phyloP scores from a whole-genome alignment of 2,113 vertebrate genomes.

The Zapus hudsonius region DNA sequence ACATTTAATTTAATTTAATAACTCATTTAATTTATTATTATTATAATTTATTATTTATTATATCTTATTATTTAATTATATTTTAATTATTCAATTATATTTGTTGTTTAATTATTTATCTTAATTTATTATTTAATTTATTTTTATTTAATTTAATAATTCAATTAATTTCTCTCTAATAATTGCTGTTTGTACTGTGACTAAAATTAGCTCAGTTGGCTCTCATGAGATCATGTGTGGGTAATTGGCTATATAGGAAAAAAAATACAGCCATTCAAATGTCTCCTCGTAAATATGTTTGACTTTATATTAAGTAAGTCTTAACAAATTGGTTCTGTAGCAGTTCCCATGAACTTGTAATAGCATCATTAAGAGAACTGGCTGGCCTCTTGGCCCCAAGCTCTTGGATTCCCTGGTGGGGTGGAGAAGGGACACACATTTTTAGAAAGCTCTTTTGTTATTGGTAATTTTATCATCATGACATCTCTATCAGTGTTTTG shows the following conservation, averaged over 20 bases:
- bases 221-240: constrained; percentile 39
- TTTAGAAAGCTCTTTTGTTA: background rate
- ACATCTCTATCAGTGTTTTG: background rate
- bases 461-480: background rate
- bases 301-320: constrained; percentile 25
- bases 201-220: constrained; percentile 50
- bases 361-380: background rate
- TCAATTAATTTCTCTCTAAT: constrained; percentile 42
- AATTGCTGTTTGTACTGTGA: background rate
- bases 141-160: no score
- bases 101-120: no score
- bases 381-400: background rate
- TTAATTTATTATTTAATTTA: no score
- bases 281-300: constrained; percentile 40
- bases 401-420: background rate
- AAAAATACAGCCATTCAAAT: constrained; percentile 27
- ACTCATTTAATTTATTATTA: no score
- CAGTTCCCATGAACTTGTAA: background rate
- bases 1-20: background rate
- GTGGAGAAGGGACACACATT: background rate
- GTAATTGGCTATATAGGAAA: constrained; percentile 29
- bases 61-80: no score
- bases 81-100: no score
- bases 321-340: background rate
- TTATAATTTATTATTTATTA: no score